Evolutionary conservation across 2,797 vertebrate genomes (phyloP), one percentile per base, ranked within the genome.

Genomic region (Hyperoplus lanceolatus): DNA sequence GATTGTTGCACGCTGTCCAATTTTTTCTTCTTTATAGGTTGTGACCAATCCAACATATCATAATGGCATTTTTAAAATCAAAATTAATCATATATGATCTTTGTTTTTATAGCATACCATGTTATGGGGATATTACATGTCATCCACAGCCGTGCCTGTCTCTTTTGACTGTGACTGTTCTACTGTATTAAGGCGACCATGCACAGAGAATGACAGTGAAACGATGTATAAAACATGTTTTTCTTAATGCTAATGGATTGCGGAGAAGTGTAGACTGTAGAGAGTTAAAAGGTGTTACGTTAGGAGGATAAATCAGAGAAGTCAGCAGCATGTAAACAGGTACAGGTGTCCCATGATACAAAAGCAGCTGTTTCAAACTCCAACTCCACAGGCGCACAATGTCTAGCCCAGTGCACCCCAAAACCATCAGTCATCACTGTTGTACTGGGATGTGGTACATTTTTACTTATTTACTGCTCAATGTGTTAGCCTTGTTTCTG

Each of bases 381-480:
- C 62, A 36, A 59, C 45, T 53, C 51, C 38, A 45, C 39, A 60
- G 21, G 70, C 21, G 59, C 6, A 53, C 36, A n/a, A 1, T 18
- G 48, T 66, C 54, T 57, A 42, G 42, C 54, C 14, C 42, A 7
- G 64, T 63, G 42, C 75, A 72, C 51, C 69, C 45, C 58, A 74
- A 39, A 45, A 77, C 57, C 63, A 87, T 89, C 72, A 74, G 54
- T 81, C 70, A 63, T 77, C 54, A 65, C 39, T 78, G 76, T 79
- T 78, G 63, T 29, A 45, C 53, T 54, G 78, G 80, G 81, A 82
- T 76, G 15, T 39, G 49, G 14, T 73, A 71, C 74, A 75, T 69
- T 82, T 89, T 87, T 77, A 87, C 80, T 87, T 85, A 87, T 90
- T 89, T 80, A 83, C 83, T 60, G 65, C 77, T 78, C 59, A 16